Percentiles rank a stretch among this genome's conserved stretches.
phyloP scores from a whole-genome alignment of 2,797 vertebrate genomes.

The Novumbra hubbsi region DNA sequence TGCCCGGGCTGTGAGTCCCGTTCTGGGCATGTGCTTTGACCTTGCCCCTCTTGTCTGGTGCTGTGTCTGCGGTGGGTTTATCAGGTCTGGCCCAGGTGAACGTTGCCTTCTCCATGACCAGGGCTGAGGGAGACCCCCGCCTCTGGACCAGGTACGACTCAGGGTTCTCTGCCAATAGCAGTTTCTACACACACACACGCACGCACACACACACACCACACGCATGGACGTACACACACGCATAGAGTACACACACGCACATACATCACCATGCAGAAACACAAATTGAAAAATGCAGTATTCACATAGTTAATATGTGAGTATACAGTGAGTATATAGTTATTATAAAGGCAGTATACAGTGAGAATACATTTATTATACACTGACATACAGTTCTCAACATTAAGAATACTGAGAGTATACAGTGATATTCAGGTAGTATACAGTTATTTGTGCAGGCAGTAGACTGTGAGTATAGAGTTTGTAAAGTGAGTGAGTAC shows the following conservation, averaged over 20 bases:
- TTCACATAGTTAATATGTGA: no score
- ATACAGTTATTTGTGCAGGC: no score
- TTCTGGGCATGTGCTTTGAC: conserved; percentile 16
- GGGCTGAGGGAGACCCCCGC: conserved; percentile 59
- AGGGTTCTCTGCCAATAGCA: conserved; percentile 76
- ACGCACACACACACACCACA: conserved; percentile 1
- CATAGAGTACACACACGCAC: background rate
- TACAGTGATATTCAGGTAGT: no score
- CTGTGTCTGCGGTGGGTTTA: background rate
- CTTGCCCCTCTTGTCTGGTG: conserved; percentile 6
- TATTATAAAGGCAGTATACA: no score
- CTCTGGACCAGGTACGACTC: conserved; percentile 71
- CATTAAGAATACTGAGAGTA: no score
- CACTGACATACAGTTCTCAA: no score
- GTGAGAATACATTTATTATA: no score
- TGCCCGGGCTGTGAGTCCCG: conserved; percentile 1
- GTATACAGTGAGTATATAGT: no score
- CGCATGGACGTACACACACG: conserved; percentile 36
- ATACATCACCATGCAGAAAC: background rate
- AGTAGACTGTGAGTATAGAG: no score
- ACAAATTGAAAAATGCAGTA: background rate
- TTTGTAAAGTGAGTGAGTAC: no score
- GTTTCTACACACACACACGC: conserved; percentile 70
- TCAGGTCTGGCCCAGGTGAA: conserved; percentile 69
- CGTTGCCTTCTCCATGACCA: conserved; percentile 77